A percentile compares a stretch with the other conserved stretches of the same genome.
Evolutionary conservation across 2,113 vertebrate species (phyloP).

Genomic region (Tretioscincus oriximinensis): DNA sequence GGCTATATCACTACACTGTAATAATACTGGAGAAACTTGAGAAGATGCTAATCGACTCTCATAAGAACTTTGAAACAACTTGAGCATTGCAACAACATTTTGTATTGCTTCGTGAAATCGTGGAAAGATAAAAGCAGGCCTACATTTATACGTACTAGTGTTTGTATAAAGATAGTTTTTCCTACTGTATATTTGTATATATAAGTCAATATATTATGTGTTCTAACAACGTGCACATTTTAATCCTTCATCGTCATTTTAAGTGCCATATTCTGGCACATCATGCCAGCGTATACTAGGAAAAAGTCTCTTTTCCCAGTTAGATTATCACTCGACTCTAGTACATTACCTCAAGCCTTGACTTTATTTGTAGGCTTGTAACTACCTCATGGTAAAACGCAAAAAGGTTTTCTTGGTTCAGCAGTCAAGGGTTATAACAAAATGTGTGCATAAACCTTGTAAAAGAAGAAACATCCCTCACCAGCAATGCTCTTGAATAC

Average conservation of each 20-base stretch:
- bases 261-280: constrained; percentile 42
- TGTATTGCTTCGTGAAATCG: constrained; percentile 69
- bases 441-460: constrained; percentile 19
- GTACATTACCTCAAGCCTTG: constrained; percentile 6
- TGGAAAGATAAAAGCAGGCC: constrained; percentile 65
- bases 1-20: constrained; percentile 68
- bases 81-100: constrained; percentile 62
- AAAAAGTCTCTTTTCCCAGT: background rate
- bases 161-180: constrained; percentile 74
- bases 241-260: constrained; percentile 36
- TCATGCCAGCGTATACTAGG: background rate
- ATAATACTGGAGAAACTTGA: constrained; percentile 75
- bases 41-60: constrained; percentile 52
- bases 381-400: constrained; percentile 19
- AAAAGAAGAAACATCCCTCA: constrained; percentile 54
- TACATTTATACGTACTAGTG: constrained; percentile 74
- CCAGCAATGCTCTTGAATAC: constrained; percentile 31
- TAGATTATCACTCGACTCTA: background rate
- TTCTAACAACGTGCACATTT: constrained; percentile 39
- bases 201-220: constrained; percentile 73
- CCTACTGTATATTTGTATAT: constrained; percentile 78
- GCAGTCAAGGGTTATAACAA: constrained; percentile 2
- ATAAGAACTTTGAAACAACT: constrained; percentile 64
- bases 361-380: constrained; percentile 4
- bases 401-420: constrained; percentile 8